These are phyloP conservation scores for Podarcis muralis DNA, from an alignment of 2,113 vertebrate genomes.

Conservation along the genomic window DNA sequence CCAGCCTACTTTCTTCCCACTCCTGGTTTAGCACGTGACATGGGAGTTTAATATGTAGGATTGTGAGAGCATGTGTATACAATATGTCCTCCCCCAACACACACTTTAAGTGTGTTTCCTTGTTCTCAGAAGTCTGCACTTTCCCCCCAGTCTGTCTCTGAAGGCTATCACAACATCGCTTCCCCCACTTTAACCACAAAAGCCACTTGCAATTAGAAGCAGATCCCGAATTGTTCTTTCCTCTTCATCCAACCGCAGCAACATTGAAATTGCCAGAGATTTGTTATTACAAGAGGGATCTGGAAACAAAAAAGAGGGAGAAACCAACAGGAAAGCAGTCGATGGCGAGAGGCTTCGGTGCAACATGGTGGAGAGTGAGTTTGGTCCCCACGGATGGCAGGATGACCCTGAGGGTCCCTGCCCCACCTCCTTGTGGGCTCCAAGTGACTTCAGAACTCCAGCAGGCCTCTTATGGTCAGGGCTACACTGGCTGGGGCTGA, in stretches of 20 bases:
- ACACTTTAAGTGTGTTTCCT: neutral
- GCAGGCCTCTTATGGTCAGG: no score
- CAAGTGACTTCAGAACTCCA: no score
- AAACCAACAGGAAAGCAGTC: neutral
- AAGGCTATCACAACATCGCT: neutral
- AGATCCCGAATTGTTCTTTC: constrained; percentile 6
- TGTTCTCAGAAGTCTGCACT: neutral
- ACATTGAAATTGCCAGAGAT: neutral
- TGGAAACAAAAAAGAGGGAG: neutral
- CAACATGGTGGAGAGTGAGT: neutral
- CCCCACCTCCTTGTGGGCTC: no score
- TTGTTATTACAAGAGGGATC: neutral
- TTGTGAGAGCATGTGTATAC: neutral
- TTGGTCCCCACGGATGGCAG: neutral
- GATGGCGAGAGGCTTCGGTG: neutral
- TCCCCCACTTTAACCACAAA: neutral
- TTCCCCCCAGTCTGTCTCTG: neutral
- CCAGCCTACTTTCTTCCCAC: no score
- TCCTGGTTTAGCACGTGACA: neutral
- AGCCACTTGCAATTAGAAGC: constrained; percentile 33
- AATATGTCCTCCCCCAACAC: neutral
- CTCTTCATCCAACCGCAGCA: neutral
- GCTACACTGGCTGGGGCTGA: no score
- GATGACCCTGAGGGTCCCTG: no score
- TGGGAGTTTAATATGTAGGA: neutral